Evolutionary conservation across 1,140 invertebrate species (phyloP).

Genomic region (Magallana ariakensis): DNA sequence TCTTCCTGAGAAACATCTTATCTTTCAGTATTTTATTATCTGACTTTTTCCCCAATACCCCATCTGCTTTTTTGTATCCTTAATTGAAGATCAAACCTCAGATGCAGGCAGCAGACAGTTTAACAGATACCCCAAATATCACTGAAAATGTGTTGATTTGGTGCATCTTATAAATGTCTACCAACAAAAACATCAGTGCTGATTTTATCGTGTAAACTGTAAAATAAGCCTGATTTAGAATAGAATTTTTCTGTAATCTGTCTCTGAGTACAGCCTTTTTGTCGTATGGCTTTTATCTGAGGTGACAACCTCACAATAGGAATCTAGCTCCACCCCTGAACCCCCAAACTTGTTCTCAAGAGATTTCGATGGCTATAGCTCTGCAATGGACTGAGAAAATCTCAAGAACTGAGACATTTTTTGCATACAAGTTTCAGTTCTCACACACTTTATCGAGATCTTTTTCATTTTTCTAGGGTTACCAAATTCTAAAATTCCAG

Average conservation of each 20-base stretch:
- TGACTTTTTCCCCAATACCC: not conserved
- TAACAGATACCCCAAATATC: not conserved
- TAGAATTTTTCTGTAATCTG: not conserved
- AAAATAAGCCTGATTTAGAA: not conserved
- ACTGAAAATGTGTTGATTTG: not conserved
- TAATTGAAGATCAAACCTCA: not conserved
- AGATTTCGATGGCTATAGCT: not conserved
- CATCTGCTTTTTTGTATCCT: not conserved
- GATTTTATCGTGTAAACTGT: not conserved
- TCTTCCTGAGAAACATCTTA: not conserved
- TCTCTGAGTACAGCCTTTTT: not conserved
- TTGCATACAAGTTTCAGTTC: not conserved
- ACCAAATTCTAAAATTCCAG: not conserved
- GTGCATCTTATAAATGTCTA: not conserved
- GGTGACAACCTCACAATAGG: constrained; percentile 4
- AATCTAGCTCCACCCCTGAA: not conserved
- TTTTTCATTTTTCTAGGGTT: not conserved
- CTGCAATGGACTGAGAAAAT: not conserved
- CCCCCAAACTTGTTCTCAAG: not conserved
- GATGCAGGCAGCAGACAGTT: not conserved
- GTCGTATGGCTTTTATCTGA: not conserved
- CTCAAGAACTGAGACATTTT: not conserved
- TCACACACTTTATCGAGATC: not conserved
- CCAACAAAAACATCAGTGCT: not conserved
- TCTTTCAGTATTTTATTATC: not conserved